phyloP scores from a whole-genome alignment of 2,888 invertebrate genomes.

The Drosophila subquinaria region DNA sequence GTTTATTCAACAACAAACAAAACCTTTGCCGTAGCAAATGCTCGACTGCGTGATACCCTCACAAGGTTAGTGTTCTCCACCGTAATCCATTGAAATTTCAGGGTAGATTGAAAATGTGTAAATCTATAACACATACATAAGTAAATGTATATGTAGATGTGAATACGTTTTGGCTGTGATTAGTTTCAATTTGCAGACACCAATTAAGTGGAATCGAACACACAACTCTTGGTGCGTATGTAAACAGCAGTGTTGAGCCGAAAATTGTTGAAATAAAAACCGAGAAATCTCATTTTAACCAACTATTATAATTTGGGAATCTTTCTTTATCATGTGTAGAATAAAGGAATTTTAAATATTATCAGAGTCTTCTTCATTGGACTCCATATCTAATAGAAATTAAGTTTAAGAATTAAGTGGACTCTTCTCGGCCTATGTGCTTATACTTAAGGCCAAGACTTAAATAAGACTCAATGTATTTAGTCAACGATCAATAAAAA shows the following conservation, averaged over 20 bases:
- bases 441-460: neutral
- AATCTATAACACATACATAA: neutral
- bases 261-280: neutral
- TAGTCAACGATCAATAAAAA: neutral
- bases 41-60: slow-evolving; percentile 1
- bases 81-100: neutral
- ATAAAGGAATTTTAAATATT: too few species aligned
- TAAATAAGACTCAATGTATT: neutral
- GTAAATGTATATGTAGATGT: too few species aligned
- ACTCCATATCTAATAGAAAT: neutral
- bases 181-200: slow-evolving; percentile 3
- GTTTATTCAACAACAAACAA: neutral
- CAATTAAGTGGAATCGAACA: neutral
- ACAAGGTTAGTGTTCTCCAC: neutral
- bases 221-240: neutral
- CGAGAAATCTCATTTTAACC: neutral
- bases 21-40: neutral
- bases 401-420: neutral
- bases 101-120: neutral
- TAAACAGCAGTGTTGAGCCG: neutral
- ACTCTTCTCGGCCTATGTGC: neutral
- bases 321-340: neutral
- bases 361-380: neutral
- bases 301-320: neutral
- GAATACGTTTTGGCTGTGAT: neutral